A percentile compares a stretch with the other conserved stretches of the same genome.
phyloP scores from a whole-genome alignment of 2,113 vertebrate genomes.

The Pomatorhinus ruficollis region DNA sequence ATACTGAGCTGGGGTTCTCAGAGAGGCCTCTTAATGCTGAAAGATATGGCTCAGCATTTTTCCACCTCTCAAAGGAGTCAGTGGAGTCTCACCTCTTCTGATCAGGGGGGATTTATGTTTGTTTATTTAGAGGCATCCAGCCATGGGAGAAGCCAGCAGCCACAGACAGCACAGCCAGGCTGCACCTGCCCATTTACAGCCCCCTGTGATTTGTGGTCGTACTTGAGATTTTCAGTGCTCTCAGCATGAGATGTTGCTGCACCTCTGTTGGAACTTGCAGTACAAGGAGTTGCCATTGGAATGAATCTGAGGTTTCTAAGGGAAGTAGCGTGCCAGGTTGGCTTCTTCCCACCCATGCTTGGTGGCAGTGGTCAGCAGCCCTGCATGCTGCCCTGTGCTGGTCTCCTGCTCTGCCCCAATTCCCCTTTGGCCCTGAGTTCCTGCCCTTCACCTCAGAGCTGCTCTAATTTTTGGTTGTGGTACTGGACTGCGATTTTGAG shows the following conservation, averaged over 20 bases:
- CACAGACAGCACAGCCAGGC: background rate
- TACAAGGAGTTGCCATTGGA: rapidly evolving
- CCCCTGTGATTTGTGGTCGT: background rate
- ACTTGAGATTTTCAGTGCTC: background rate
- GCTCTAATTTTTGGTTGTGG: background rate
- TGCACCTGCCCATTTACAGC: background rate
- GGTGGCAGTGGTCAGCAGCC: background rate
- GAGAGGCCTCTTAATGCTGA: background rate
- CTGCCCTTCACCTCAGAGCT: background rate
- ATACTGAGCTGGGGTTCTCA: background rate
- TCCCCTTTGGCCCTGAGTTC: background rate
- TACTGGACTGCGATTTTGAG: background rate
- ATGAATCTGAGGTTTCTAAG: background rate
- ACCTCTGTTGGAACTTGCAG: background rate
- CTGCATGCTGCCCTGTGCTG: rapidly evolving
- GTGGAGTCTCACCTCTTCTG: background rate
- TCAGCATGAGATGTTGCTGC: rapidly evolving
- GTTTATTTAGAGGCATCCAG: background rate
- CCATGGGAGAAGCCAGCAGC: background rate
- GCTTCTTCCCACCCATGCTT: background rate
- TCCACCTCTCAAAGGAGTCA: background rate
- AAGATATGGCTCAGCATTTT: background rate
- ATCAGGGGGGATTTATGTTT: background rate
- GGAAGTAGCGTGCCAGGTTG: background rate
- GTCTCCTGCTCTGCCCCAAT: rapidly evolving